Percentiles rank a stretch among this genome's conserved stretches.
Evolutionary conservation across 2,888 invertebrate genomes (phyloP).

Genomic region (Poecilus cupreus): DNA sequence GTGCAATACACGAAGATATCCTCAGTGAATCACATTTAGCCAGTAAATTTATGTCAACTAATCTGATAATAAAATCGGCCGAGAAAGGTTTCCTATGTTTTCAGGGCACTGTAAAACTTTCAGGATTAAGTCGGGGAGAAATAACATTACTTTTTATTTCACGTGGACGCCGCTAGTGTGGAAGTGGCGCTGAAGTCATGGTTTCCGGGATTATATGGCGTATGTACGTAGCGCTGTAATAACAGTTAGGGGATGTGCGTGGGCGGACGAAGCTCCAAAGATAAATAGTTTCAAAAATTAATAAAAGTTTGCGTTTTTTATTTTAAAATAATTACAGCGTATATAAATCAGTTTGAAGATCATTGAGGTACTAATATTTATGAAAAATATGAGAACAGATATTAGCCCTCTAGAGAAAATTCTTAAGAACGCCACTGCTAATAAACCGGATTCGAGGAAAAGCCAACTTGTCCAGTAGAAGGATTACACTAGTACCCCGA

Average conservation of each 20-base stretch:
- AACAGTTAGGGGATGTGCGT: background rate
- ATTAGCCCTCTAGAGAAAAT: background rate
- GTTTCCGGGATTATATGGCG: background rate
- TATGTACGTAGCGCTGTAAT: background rate
- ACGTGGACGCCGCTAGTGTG: background rate
- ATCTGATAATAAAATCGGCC: constrained; percentile 41
- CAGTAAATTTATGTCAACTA: constrained; percentile 8
- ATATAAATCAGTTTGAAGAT: no score
- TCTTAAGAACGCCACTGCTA: background rate
- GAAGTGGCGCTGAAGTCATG: background rate
- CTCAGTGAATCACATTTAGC: background rate
- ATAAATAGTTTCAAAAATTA: background rate
- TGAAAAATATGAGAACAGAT: no score
- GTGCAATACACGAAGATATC: background rate
- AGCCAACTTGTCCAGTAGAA: background rate
- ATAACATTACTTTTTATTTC: constrained; percentile 51
- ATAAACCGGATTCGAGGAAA: background rate
- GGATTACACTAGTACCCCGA: background rate
- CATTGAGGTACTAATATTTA: no score
- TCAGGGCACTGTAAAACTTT: constrained; percentile 46
- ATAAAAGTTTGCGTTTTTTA: no score
- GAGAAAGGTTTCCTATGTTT: constrained; percentile 50
- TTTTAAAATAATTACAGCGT: no score
- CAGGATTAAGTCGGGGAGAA: constrained; percentile 21
- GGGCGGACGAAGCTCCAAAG: background rate